These are phyloP conservation scores for Tanypteryx hageni DNA, from an alignment of 2,888 invertebrate species.

Conservation along the genomic window DNA sequence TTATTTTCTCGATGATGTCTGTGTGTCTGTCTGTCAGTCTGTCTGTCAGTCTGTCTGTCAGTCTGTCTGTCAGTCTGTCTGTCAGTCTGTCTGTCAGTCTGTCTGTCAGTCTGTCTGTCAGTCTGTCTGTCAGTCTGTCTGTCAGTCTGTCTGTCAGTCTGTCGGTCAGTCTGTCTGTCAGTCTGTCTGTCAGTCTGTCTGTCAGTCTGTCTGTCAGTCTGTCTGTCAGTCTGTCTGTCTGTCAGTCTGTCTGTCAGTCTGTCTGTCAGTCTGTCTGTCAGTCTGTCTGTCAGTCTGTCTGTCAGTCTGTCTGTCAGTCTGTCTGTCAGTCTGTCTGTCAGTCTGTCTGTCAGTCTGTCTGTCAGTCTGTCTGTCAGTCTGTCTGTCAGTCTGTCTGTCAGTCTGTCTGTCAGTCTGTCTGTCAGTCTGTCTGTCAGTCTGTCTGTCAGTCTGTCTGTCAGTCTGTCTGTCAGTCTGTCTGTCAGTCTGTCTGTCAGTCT, in stretches of 20 bases:
- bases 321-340: constrained; percentile 46
- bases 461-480: too few relatives aligned
- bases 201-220: constrained; percentile 1
- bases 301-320: constrained; percentile 46
- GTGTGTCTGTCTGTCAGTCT: too few relatives aligned
- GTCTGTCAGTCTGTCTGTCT: constrained; percentile 39
- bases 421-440: constrained; percentile 18
- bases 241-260: constrained; percentile 46
- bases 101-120: constrained; percentile 1
- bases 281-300: constrained; percentile 50
- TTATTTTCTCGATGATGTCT: too few relatives aligned
- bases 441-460: constrained; percentile 23
- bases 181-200: constrained; percentile 9
- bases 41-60: too few relatives aligned
- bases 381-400: constrained; percentile 58
- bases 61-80: too few relatives aligned
- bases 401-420: constrained; percentile 9
- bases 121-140: constrained; percentile 9
- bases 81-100: constrained; percentile 1
- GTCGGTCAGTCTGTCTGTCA: too few relatives aligned
- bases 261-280: constrained; percentile 46
- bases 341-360: constrained; percentile 50
- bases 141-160: too few relatives aligned
- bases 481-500: too few relatives aligned
- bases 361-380: constrained; percentile 46